Evolutionary conservation across 2,113 vertebrate genomes (phyloP).

Genomic region (Dasyprocta punctata): DNA sequence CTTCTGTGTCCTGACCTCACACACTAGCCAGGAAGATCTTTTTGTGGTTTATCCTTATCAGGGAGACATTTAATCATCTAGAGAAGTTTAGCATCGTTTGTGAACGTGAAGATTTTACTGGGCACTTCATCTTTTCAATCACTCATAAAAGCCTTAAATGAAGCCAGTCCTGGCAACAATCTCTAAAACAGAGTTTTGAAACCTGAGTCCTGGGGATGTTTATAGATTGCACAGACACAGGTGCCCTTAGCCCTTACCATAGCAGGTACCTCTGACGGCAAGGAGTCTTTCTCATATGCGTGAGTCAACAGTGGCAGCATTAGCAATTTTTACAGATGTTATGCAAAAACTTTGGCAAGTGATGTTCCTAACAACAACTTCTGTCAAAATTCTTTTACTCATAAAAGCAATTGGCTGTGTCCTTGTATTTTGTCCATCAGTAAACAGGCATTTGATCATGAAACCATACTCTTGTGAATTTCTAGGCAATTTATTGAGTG

Average conservation of each 20-base stretch:
- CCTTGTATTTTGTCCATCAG: background rate
- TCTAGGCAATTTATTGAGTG: background rate
- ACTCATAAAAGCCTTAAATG: constrained; percentile 13
- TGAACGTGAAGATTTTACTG: constrained; percentile 69
- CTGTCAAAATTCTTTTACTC: background rate
- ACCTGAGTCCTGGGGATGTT: background rate
- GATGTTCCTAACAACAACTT: background rate
- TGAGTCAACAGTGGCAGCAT: background rate
- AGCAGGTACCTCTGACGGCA: background rate
- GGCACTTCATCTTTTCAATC: constrained; percentile 8
- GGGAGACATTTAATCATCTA: constrained; percentile 48
- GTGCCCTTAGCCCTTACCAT: too few species aligned
- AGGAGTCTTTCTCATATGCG: fast-evolving
- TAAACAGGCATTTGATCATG: background rate
- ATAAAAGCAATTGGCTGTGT: background rate
- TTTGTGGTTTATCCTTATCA: constrained; percentile 59
- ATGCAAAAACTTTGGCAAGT: background rate
- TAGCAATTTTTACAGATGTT: background rate
- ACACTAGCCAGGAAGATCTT: background rate
- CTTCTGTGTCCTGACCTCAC: constrained; percentile 22
- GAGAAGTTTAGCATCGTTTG: constrained; percentile 56
- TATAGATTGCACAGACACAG: background rate
- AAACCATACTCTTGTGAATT: background rate
- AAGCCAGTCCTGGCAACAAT: background rate
- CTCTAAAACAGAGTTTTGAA: background rate